Percentiles rank a stretch among this genome's conserved stretches.
Conservation (phyloP, 2,113 vertebrate genomes). For the Columba janthina region DNA sequence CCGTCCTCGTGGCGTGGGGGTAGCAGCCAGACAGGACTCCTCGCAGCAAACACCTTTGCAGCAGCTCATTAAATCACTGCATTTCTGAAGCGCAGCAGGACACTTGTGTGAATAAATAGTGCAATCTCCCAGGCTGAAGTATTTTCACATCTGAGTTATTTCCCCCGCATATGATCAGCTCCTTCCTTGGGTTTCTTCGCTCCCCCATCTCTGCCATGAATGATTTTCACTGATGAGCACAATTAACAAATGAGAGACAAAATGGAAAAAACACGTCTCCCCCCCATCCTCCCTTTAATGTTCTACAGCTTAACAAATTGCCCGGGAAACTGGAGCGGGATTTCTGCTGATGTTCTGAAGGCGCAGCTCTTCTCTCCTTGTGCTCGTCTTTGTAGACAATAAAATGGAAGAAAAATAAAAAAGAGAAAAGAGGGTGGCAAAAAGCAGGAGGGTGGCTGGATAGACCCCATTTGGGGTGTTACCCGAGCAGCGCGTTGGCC, state of each 20-base stretch:
- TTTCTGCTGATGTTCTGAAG: not conserved
- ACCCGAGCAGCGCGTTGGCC: not conserved
- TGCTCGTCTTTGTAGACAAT: not conserved
- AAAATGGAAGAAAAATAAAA: not conserved
- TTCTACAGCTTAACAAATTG: conserved; percentile 1
- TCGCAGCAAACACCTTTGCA: conserved; percentile 73
- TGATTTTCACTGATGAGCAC: conserved; percentile 76
- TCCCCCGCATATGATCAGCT: conserved; percentile 69
- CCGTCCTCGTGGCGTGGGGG: not conserved
- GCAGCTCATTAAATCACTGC: conserved; percentile 79
- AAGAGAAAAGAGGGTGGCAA: not conserved
- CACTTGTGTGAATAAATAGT: conserved; percentile 77
- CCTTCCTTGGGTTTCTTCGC: not conserved
- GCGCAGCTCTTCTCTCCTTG: not conserved
- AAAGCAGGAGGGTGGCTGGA: not conserved
- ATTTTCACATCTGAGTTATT: conserved; percentile 76
- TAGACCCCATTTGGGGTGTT: not conserved
- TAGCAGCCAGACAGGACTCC: conserved; percentile 59
- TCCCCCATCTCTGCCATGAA: not conserved
- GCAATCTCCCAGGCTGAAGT: conserved; percentile 75
- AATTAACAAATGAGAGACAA: conserved; percentile 72
- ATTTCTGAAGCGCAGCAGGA: conserved; percentile 77
- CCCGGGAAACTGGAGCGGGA: not conserved
- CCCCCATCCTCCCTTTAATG: not conserved
- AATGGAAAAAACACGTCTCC: not conserved